These are phyloP conservation scores for Drosophila orosa DNA, from an alignment of 1,140 invertebrate genomes.

Conservation along the genomic window DNA sequence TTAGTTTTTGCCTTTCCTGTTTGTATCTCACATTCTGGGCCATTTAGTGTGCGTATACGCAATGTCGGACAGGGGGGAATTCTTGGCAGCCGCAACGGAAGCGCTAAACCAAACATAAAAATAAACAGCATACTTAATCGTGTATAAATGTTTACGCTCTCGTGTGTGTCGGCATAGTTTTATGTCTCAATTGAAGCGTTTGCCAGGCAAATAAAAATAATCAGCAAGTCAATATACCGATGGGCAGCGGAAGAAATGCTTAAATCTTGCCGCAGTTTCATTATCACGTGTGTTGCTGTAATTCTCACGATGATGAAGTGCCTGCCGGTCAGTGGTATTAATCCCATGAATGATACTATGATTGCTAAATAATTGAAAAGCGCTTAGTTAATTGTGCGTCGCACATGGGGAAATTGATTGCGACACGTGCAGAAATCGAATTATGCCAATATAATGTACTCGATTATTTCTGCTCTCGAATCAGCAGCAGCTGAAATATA, in stretches of 20 bases:
- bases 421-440: constrained; percentile 39
- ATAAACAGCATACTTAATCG: constrained; percentile 81
- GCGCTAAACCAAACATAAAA: constrained; percentile 81
- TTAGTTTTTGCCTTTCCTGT: constrained; percentile 42
- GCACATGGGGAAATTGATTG: constrained; percentile 21
- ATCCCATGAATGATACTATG: constrained; percentile 32
- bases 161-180: constrained; percentile 68
- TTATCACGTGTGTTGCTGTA: constrained; percentile 11
- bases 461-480: constrained; percentile 7
- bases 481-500: not conserved
- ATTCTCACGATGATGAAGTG: constrained; percentile 33
- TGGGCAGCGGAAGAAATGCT: constrained; percentile 49
- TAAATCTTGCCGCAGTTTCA: constrained; percentile 50
- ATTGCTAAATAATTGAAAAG: constrained; percentile 44
- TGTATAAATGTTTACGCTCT: constrained; percentile 79
- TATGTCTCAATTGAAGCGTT: constrained; percentile 77
- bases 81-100: constrained; percentile 55
- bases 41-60: constrained; percentile 74
- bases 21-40: constrained; percentile 67
- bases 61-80: constrained; percentile 42
- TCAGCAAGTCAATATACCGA: constrained; percentile 73
- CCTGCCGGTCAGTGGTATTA: constrained; percentile 14
- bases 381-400: constrained; percentile 36
- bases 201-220: constrained; percentile 77
- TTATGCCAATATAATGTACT: constrained; percentile 23